Conservation (phyloP, 2,888 invertebrate genomes). For the Hymenopus coronatus region DNA sequence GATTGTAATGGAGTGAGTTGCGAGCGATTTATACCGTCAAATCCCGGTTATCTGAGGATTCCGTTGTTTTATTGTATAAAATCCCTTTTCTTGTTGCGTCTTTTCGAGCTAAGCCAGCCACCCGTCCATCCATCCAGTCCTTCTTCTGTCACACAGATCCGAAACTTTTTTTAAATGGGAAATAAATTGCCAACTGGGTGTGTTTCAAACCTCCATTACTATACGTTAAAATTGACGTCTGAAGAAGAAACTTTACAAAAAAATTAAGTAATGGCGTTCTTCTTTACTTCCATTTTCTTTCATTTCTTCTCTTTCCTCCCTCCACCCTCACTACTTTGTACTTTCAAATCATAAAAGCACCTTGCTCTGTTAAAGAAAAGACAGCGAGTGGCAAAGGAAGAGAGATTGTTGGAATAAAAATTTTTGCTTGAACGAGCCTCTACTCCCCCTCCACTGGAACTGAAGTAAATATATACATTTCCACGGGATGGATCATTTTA, state of each 20-base stretch:
- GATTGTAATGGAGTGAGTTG: conserved; percentile 2
- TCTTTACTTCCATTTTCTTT: background rate
- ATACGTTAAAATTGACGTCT: background rate
- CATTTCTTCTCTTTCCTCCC: background rate
- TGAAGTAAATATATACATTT: background rate
- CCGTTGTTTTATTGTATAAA: background rate
- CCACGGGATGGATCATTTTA: background rate
- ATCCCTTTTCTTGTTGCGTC: background rate
- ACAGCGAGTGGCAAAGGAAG: background rate
- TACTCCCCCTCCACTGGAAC: background rate
- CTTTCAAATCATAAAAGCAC: background rate
- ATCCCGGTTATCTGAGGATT: background rate
- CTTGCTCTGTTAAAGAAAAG: background rate
- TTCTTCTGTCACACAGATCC: background rate
- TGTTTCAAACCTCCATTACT: background rate
- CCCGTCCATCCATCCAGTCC: background rate
- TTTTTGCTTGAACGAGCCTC: background rate
- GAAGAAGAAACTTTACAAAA: background rate
- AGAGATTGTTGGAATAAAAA: background rate
- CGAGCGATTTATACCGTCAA: background rate
- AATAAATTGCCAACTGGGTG: background rate
- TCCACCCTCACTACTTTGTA: background rate
- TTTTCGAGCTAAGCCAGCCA: background rate
- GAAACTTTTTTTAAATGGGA: background rate
- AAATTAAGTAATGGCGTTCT: background rate